phyloP scores from a whole-genome alignment of 2,888 invertebrate species.

The Augochlorella aurata region DNA sequence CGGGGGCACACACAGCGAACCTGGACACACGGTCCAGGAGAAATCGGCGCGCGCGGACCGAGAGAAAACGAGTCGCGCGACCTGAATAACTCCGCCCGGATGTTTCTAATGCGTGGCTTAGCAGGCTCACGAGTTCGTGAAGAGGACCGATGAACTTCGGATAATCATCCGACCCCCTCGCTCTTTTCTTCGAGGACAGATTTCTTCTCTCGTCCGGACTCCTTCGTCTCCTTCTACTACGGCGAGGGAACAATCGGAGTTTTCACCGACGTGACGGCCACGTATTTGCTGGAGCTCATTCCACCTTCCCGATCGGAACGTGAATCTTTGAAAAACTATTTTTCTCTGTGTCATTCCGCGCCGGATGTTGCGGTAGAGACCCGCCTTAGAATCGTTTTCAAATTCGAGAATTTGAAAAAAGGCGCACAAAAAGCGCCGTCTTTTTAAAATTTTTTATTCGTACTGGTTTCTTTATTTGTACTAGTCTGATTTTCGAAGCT shows the following conservation, averaged over 20 bases:
- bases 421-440: too few species aligned
- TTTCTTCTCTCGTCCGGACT: neutral
- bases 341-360: neutral
- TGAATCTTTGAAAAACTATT: neutral
- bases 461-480: too few species aligned
- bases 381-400: too few species aligned
- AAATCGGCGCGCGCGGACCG: slow-evolving; percentile 42
- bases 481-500: too few species aligned
- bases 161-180: slow-evolving; percentile 60
- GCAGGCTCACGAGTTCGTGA: slow-evolving; percentile 64
- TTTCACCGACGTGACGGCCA: neutral
- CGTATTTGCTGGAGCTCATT: slow-evolving; percentile 21
- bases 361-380: too few species aligned
- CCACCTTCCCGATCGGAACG: neutral
- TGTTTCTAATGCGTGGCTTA: slow-evolving; percentile 77
- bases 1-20: slow-evolving; percentile 57
- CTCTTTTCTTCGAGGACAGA: slow-evolving; percentile 5
- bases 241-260: slow-evolving; percentile 19
- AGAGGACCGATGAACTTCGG: slow-evolving; percentile 70
- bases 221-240: neutral
- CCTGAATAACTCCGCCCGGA: slow-evolving; percentile 73
- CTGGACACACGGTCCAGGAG: slow-evolving; percentile 19
- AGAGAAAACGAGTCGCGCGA: slow-evolving; percentile 66
- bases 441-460: too few species aligned
- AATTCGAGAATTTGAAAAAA: too few species aligned